These are phyloP conservation scores for Vulpes lagopus DNA, from an alignment of 2,113 vertebrate genomes.

Conservation along the genomic window DNA sequence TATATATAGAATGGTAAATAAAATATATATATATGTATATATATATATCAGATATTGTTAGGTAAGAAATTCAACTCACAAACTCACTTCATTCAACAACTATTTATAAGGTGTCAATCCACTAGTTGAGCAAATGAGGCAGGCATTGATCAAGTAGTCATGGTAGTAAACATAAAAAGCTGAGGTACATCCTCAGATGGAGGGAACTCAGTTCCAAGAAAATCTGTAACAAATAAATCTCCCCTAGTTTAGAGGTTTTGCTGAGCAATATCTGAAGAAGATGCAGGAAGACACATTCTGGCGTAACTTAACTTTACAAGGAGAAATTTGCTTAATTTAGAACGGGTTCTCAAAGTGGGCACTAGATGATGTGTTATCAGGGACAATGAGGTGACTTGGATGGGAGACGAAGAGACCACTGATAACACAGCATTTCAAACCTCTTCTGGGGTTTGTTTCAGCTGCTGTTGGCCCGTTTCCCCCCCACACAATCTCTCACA, in stretches of 20 bases:
- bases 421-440: neutral
- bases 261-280: neutral
- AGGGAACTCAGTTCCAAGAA: neutral
- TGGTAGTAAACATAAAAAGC: neutral
- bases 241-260: neutral
- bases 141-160: neutral
- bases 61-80: neutral
- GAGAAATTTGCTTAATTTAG: neutral
- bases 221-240: neutral
- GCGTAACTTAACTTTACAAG: neutral
- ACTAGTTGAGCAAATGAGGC: neutral
- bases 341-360: neutral
- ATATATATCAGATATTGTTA: neutral
- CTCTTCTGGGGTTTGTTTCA: neutral
- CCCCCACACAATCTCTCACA: neutral
- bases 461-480: neutral
- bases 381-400: neutral
- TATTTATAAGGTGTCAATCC: neutral
- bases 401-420: neutral
- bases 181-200: neutral
- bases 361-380: neutral
- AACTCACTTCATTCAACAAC: neutral
- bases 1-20: too few species aligned
- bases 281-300: neutral
- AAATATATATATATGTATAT: too few species aligned